Conservation (phyloP, 2,888 invertebrate genomes). For the Leptopilina myrica region DNA sequence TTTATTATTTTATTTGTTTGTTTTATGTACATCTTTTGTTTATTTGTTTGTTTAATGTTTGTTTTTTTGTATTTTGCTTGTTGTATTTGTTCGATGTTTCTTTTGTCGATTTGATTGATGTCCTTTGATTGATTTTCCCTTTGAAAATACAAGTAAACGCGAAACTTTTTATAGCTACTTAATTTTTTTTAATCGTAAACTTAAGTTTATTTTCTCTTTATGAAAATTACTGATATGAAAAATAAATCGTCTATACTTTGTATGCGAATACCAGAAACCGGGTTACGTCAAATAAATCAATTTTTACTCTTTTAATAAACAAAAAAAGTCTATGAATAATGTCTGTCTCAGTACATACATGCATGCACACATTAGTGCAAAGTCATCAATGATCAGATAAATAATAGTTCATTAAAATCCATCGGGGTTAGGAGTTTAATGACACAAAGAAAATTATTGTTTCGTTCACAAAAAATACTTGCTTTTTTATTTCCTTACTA, state of each 20-base stretch:
- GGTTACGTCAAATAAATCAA: conserved; percentile 29
- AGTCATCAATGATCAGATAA: conserved; percentile 7
- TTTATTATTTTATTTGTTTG: no score
- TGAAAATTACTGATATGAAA: neutral
- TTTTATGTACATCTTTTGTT: no score
- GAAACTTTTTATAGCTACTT: no score
- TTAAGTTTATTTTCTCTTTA: no score
- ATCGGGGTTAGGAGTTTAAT: conserved; percentile 15
- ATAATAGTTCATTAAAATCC: conserved; percentile 16
- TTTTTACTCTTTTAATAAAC: conserved; percentile 1
- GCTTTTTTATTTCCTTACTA: neutral
- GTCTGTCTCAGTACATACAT: no score
- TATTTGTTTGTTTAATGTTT: no score
- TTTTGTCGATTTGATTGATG: no score
- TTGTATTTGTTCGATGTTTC: no score
- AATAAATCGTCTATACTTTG: neutral
- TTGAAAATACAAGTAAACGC: no score
- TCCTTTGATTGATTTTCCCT: no score
- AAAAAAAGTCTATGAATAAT: neutral
- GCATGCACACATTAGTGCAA: neutral
- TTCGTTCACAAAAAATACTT: neutral
- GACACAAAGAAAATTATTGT: conserved; percentile 11
- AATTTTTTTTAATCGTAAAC: no score
- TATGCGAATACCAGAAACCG: neutral
- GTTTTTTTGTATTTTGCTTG: no score